Base-by-base conservation (phyloP, 2,888 invertebrate genomes). In the Halictus ligatus region DNA sequence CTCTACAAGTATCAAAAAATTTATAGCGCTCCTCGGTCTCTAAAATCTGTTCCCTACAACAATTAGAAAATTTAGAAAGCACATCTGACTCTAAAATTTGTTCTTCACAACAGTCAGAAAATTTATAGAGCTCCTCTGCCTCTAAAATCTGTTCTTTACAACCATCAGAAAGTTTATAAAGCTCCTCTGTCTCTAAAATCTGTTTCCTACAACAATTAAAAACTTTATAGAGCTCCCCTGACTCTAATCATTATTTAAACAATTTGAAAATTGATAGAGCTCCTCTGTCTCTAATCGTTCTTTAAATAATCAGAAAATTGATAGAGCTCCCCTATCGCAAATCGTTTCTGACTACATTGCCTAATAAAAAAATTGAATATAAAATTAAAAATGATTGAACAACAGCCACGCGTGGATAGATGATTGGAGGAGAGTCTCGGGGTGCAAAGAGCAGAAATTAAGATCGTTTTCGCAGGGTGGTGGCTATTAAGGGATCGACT, bases 401-500 rank as follows among this genome's bases (percentile, higher is more conserved):
- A n/a, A 54, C 4, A 4, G 58, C 8, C 4, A 21, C 21, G 10
- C 10, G 58, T 58, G 0, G 10, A 58, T 10, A 58, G n/a, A 7
- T n/a, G 58, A 58, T n/a, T n/a, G 50, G 50, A 21, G 12, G n/a
- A n/a, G n/a, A n/a, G 12, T 58, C 1, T 3, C 0, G 0, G 58
- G 12, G 58, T 5, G 12, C 58, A 58, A 58, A 58, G 69, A 76
- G 76, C 74, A 46, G 73, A 82, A 74, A 82, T 84, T 64, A 78
- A 83, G 75, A 78, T 71, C 71, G 12, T 43, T 29, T 72, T 64
- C 29, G 29, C n/a, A 2, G 67, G 58, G 73, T 54, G 50, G 40
- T 29, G 54, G 77, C 58, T 84, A 77, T 84, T 78, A 84, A 83
- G 69, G 15, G 25, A 67, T 71, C 76, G 43, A 60, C 35, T 54